These are phyloP conservation scores for Antennarius striatus DNA, from an alignment of 2,113 vertebrate genomes.

Conservation along the genomic window DNA sequence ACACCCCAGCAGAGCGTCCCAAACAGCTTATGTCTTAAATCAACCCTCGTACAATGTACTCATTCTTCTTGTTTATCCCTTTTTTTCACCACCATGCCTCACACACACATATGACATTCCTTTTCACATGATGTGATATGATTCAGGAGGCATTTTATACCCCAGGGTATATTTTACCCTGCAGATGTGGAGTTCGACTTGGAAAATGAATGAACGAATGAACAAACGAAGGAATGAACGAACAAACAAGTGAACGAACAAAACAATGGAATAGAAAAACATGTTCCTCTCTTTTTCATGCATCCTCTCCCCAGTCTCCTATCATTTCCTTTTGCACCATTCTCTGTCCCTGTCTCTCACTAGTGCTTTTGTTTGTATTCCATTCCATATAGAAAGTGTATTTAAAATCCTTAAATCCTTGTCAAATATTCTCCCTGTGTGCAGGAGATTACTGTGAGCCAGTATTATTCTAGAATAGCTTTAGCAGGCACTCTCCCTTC, in stretches of 20 bases:
- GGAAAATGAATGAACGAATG: slow-evolving; percentile 41
- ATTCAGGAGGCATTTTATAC: slow-evolving; percentile 65
- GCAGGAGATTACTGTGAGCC: slow-evolving; percentile 68
- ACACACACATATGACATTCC: slow-evolving; percentile 13
- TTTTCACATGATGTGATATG: slow-evolving; percentile 48
- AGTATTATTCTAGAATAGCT: slow-evolving; percentile 69
- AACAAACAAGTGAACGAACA: too few species aligned
- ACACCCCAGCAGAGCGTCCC: slow-evolving; percentile 41
- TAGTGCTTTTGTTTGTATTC: slow-evolving; percentile 49
- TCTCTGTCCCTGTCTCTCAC: slow-evolving; percentile 21
- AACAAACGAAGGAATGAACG: too few species aligned
- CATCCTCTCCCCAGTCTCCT: slow-evolving; percentile 9
- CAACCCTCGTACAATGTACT: slow-evolving; percentile 20
- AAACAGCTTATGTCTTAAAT: slow-evolving; percentile 51
- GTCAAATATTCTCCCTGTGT: slow-evolving; percentile 69
- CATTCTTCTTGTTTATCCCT: slow-evolving; percentile 10
- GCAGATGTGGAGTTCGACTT: slow-evolving; percentile 60
- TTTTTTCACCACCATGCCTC: not conserved
- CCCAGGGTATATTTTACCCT: slow-evolving; percentile 50
- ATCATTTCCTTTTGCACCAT: slow-evolving; percentile 28
- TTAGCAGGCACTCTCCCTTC: slow-evolving; percentile 60
- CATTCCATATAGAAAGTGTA: slow-evolving; percentile 65
- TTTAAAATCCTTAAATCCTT: slow-evolving; percentile 75
- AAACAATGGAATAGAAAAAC: too few species aligned
- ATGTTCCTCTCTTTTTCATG: slow-evolving; percentile 27